Evolutionary conservation across 1,140 invertebrate genomes (phyloP).

Genomic region (Drosophila ficusphila): DNA sequence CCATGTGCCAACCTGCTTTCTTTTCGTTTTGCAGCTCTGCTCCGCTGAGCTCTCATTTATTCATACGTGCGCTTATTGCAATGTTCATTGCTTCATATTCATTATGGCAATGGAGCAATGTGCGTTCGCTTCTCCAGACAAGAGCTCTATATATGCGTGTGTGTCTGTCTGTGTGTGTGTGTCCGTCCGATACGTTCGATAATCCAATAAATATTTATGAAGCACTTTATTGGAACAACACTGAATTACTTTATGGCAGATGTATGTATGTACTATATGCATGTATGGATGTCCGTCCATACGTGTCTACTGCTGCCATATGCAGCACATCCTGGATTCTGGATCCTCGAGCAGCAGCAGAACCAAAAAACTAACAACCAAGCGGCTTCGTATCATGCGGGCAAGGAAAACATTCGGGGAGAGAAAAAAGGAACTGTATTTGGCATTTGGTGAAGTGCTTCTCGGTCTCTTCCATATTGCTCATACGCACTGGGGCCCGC

Average conservation of each 20-base stretch:
- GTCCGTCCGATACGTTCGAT: constrained; percentile 69
- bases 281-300: constrained; percentile 13
- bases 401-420: constrained; percentile 23
- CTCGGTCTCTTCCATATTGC: constrained; percentile 36
- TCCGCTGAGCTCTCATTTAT: constrained; percentile 68
- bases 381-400: constrained; percentile 4
- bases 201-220: constrained; percentile 83
- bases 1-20: constrained; percentile 7
- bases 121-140: constrained; percentile 49
- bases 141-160: constrained; percentile 3
- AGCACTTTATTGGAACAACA: constrained; percentile 83
- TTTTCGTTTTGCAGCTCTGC: constrained; percentile 43
- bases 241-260: constrained; percentile 78
- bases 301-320: constrained; percentile 27
- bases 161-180: constrained; percentile 31
- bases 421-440: constrained; percentile 33
- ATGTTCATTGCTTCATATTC: constrained; percentile 81
- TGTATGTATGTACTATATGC: constrained; percentile 45
- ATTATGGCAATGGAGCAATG: constrained; percentile 75
- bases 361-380: constrained; percentile 33
- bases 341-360: not conserved
- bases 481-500: constrained; percentile 65
- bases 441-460: constrained; percentile 54
- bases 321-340: constrained; percentile 23
- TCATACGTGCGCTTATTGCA: constrained; percentile 81